Percentiles rank a stretch among this genome's conserved stretches.
phyloP scores from a whole-genome alignment of 37 sponge, comb jelly and placozoan species.

The Hexactinellida sp. region DNA sequence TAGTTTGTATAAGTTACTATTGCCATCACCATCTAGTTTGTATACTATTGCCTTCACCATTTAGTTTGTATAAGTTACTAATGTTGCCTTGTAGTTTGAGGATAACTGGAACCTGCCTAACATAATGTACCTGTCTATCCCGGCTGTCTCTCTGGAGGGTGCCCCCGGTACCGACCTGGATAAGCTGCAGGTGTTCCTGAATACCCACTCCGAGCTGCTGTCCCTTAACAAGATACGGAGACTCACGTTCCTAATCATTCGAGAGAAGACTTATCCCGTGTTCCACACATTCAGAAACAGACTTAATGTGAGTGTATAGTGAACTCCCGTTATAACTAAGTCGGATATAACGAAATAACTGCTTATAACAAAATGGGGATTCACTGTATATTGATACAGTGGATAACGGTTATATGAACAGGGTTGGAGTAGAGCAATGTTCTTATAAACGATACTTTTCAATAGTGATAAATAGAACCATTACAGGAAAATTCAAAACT shows the following conservation, averaged over 20 bases:
- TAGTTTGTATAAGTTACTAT: too few relatives aligned
- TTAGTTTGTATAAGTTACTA: too few relatives aligned
- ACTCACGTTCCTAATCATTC: slow-evolving; percentile 21
- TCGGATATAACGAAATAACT: background rate
- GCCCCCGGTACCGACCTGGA: background rate
- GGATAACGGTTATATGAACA: too few relatives aligned
- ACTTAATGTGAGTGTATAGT: background rate
- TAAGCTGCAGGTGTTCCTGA: background rate
- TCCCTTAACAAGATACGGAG: slow-evolving; percentile 4
- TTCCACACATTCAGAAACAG: slow-evolving; percentile 31
- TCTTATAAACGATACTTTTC: too few relatives aligned
- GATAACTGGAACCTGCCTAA: background rate
- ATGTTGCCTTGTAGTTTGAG: background rate
- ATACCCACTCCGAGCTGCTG: background rate
- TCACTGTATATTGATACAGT: too few relatives aligned
- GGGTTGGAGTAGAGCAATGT: too few relatives aligned
- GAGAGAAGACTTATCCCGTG: slow-evolving; percentile 18
- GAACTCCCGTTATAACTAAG: background rate
- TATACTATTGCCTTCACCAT: too few relatives aligned
- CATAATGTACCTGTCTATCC: background rate
- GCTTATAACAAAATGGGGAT: too few relatives aligned
- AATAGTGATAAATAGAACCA: too few relatives aligned
- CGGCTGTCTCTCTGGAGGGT: background rate
- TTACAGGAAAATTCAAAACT: too few relatives aligned
- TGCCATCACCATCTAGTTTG: too few relatives aligned